Evolutionary conservation across 2,888 invertebrate genomes (phyloP), one percentile per base, ranked within the genome.

Genomic region (Cosmopolites sordidus): DNA sequence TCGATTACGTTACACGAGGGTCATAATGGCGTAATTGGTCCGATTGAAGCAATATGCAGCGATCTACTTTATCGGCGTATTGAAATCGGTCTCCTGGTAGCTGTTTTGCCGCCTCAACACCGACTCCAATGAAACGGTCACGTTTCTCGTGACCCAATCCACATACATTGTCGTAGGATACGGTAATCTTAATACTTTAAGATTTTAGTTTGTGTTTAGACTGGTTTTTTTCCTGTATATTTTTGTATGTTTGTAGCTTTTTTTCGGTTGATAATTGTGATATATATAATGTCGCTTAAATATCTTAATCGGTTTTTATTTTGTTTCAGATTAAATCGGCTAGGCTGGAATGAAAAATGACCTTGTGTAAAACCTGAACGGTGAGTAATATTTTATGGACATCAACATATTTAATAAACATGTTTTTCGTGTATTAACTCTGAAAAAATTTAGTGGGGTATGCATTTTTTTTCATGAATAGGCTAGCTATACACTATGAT

Each of bases 11-110:
- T 41, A 42, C 43, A 41, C 22, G 42, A 46, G 16, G 40, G 51
- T 40, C 18, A 42, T 46, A 51, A 51, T 51, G 42, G 27, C 51
- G 43, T 47, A 47, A 52, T 47, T 27, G 43, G 43, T 33, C 14
- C 42, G 52, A 52, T 47, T 52, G 47, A 46, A 47, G 47, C 45
- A 41, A 41, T 45, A 51, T 41, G 41, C 40, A 33, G 51, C 47
- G 52, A 47, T 52, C 47, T 52, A 47, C 52, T 52, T 52, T 52
- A 52, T 52, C 52, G 47, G 43, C 47, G 8, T 42, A 43, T 47
- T 43, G 43, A 48, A 47, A 52, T 52, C 52, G 43, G 43, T 43
- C 38, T 47, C 43, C 47, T 52, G 52, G 52, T 52, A 52, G 47
- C 52, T 41, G 52, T 46, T 52, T 52, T 43, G 43, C 52, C 47